These are phyloP conservation scores for Sander vitreus DNA, from an alignment of 2,113 vertebrate species.

Conservation along the genomic window DNA sequence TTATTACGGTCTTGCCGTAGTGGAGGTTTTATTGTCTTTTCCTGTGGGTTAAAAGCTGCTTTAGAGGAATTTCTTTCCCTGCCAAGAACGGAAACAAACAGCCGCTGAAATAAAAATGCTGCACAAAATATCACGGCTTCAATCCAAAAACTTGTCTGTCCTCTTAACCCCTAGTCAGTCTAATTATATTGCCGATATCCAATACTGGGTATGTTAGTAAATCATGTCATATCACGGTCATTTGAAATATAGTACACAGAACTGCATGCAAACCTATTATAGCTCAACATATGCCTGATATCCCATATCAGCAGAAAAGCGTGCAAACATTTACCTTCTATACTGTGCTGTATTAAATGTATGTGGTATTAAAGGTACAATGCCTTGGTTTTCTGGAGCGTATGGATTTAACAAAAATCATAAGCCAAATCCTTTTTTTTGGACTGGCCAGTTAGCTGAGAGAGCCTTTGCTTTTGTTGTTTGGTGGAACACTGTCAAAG, in stretches of 20 bases:
- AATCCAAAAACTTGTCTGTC: neutral
- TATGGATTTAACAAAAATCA: constrained; percentile 20
- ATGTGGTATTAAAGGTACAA: neutral
- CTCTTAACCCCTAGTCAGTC: constrained; percentile 17
- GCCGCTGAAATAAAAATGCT: constrained; percentile 13
- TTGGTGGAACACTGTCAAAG: neutral
- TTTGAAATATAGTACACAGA: constrained; percentile 22
- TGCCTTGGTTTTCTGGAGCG: neutral
- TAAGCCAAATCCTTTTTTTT: neutral
- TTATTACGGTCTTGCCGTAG: neutral
- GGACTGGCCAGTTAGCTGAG: neutral
- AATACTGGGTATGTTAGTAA: neutral
- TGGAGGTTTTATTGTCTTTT: constrained; percentile 6
- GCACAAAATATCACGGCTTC: constrained; percentile 16
- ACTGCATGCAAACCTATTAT: neutral
- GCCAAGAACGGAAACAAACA: constrained; percentile 24
- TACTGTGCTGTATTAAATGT: neutral
- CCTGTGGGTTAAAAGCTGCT: constrained; percentile 25
- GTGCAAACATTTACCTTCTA: neutral
- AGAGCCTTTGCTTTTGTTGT: neutral
- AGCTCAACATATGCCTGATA: neutral
- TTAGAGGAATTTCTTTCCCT: constrained; percentile 6
- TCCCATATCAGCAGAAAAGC: neutral
- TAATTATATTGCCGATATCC: neutral
- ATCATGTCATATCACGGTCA: neutral